Base-by-base conservation (phyloP, 2,888 invertebrate species). In the Rhorus exstirpatorius region DNA sequence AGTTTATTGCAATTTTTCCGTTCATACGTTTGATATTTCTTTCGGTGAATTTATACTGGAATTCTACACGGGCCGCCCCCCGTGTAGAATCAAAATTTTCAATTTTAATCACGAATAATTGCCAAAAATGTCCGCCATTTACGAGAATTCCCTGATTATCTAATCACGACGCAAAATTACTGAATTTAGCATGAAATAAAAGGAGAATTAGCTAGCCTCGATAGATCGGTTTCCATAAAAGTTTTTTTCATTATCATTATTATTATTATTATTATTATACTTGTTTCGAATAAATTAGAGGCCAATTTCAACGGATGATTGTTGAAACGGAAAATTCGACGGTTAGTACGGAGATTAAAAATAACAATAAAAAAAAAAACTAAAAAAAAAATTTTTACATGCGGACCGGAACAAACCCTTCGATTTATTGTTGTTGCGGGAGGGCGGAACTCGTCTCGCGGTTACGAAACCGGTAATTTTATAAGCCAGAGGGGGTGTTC, bases 381-480 rank as follows among this genome's bases (percentile, higher is more conserved):
- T n/a, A 53, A 44, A 44, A 55, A 65, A 46, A 63, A 74, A 65
- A 70, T 51, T 26, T 35, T 31, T 35, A 19, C 41, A 24, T 46
- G 63, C 31, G 46, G 46, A 74, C 55, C 63, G 78, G 61, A 82
- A 82, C 55, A 74, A 78, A 61, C 78, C 68, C 70, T 82, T 78
- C 74, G 81, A 82, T 82, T 82, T 75, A 76, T 76, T 76, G 76
- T 80, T 82, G 58, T 74, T 70, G 68, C 53, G 38, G 46, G 58
- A 51, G 68, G 81, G 77, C 78, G 81, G 60, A 55, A 51, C 71
- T 46, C 31, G 31, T 44, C 10, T 82, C 78, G 81, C 70, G 81
- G 81, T 78, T 82, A 70, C 70, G 63, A 70, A 74, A 74, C 68
- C 81, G 49, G 74, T 70, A 78, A 82, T 82, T 82, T 68, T n/a